Conservation (phyloP, 2,797 vertebrate genomes). For the Pipistrellus nathusii region DNA sequence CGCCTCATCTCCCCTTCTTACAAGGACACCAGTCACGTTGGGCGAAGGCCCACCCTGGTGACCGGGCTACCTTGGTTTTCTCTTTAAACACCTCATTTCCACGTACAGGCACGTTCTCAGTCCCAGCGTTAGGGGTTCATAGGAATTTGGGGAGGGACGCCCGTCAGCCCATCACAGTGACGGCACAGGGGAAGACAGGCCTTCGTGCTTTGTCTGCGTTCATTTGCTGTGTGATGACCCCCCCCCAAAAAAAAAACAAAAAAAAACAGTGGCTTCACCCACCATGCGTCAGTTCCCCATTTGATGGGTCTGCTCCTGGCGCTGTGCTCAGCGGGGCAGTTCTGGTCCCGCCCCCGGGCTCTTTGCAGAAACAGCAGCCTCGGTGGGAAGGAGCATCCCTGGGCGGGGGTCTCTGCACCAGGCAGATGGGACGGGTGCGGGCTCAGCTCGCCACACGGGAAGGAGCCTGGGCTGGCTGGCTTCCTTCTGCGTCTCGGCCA, state of each 20-base stretch:
- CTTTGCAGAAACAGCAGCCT: neutral
- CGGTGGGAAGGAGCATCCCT: neutral
- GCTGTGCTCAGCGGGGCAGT: neutral
- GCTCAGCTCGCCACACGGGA: accelerated
- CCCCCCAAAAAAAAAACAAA: no score
- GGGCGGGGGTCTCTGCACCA: neutral
- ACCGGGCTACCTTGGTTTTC: neutral
- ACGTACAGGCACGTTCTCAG: neutral
- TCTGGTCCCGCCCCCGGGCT: neutral
- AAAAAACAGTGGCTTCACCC: neutral
- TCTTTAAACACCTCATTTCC: neutral
- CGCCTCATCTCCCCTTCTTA: neutral
- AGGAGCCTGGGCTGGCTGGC: neutral
- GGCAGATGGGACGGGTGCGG: neutral
- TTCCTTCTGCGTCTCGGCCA: neutral
- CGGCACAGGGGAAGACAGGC: neutral
- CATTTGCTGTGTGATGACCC: neutral
- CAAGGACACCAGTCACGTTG: neutral
- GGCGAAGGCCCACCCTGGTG: neutral
- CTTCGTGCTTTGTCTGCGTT: neutral
- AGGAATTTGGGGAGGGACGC: no score
- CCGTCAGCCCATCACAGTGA: neutral
- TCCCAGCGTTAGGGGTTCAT: neutral
- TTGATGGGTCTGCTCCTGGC: neutral
- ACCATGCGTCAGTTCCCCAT: neutral